phyloP scores from a whole-genome alignment of 2,888 invertebrate genomes.

The Dasysyrphus albostriatus region DNA sequence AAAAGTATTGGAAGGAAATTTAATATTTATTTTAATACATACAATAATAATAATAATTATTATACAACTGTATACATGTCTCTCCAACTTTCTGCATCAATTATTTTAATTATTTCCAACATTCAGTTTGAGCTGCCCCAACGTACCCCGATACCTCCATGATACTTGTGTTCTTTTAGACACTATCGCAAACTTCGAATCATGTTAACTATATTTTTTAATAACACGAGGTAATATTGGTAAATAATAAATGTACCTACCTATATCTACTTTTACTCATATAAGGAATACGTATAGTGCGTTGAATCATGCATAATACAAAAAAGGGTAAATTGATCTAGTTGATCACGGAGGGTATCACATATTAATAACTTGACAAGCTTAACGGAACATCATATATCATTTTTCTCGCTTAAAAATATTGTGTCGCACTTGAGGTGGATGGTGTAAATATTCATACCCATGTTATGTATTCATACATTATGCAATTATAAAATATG shows the following conservation, averaged over 20 bases:
- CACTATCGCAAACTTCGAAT: constrained; percentile 20
- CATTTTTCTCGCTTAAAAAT: constrained; percentile 9
- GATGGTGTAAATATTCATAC: constrained; percentile 26
- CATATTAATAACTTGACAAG: constrained; percentile 28
- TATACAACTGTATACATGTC: no score
- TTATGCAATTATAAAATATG: constrained; percentile 7
- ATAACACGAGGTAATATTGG: constrained; percentile 21
- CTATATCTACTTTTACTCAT: background rate
- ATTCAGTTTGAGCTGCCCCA: background rate
- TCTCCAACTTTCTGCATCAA: no score
- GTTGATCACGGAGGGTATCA: constrained; percentile 11
- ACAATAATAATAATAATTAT: no score
- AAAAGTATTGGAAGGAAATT: no score
- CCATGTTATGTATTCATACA: constrained; percentile 11
- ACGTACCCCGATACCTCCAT: background rate
- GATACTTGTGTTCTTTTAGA: background rate
- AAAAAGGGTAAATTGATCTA: constrained; percentile 17
- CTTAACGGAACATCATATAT: constrained; percentile 30
- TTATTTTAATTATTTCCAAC: background rate
- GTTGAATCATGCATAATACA: constrained; percentile 11
- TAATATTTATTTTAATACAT: no score
- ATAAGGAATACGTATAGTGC: background rate
- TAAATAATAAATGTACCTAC: background rate
- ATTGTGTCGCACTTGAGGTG: background rate
- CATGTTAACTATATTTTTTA: constrained; percentile 23